phyloP scores from a whole-genome alignment of 2,888 invertebrate species.

The Acrocera orbiculus region DNA sequence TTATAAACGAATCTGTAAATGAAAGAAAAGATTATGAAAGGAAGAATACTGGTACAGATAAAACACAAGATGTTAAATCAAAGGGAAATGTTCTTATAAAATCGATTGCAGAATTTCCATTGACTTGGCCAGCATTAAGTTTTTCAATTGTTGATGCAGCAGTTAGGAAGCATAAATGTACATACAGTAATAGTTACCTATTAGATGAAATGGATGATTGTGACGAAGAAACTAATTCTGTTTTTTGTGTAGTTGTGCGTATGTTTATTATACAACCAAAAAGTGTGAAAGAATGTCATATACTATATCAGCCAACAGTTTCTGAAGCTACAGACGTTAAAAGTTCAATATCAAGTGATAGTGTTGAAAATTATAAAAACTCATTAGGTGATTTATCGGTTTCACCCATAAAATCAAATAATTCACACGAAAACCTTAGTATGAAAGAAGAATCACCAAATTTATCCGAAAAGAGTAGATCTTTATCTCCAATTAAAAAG shows the following conservation, averaged over 20 bases:
- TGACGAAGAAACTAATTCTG: constrained; percentile 38
- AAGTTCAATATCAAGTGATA: constrained; percentile 17
- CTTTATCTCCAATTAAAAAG: not conserved
- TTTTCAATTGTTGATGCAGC: constrained; percentile 74
- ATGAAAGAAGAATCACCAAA: not conserved
- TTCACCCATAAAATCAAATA: not conserved
- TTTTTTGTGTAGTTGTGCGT: constrained; percentile 34
- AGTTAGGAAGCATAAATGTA: constrained; percentile 33
- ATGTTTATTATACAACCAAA: constrained; percentile 76
- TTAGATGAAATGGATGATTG: constrained; percentile 41
- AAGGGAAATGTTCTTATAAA: constrained; percentile 41
- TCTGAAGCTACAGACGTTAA: constrained; percentile 20
- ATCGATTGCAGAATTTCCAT: constrained; percentile 67
- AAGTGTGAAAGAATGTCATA: constrained; percentile 69
- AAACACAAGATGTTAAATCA: constrained; percentile 1
- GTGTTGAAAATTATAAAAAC: constrained; percentile 2
- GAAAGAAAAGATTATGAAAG: constrained; percentile 4
- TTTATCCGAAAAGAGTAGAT: not conserved
- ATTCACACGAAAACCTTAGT: not conserved
- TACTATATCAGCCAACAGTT: constrained; percentile 40
- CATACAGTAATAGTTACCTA: constrained; percentile 27
- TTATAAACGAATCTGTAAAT: constrained; percentile 40
- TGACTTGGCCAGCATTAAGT: constrained; percentile 76
- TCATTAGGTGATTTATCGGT: constrained; percentile 2
- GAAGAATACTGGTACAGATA: not conserved